Conservation (phyloP, 2,888 invertebrate species). For the Noctuana brunneofusca region DNA sequence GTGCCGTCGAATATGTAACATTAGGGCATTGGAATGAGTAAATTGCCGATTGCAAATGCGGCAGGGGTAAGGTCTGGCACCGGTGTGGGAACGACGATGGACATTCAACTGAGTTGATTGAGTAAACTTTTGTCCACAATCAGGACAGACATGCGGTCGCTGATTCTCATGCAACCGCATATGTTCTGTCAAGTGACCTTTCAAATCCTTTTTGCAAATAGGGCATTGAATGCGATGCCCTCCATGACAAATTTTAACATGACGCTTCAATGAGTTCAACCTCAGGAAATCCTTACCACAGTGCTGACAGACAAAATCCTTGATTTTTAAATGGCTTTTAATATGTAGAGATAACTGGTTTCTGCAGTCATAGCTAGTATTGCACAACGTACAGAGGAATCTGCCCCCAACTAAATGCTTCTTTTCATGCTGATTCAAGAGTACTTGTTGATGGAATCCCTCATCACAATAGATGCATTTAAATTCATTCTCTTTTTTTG, state of each 20-base stretch:
- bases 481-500: slow-evolving; percentile 64
- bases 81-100: slow-evolving; percentile 92
- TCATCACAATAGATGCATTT: slow-evolving; percentile 86
- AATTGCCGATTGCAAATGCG: slow-evolving; percentile 91
- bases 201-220: slow-evolving; percentile 90
- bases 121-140: slow-evolving; percentile 90
- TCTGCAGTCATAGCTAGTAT: slow-evolving; percentile 86
- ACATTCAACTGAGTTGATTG: slow-evolving; percentile 93
- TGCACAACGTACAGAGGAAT: slow-evolving; percentile 87
- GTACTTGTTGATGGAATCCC: slow-evolving; percentile 56
- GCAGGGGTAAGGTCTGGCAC: slow-evolving; percentile 91
- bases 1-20: slow-evolving; percentile 91
- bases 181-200: slow-evolving; percentile 91
- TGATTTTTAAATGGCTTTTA: slow-evolving; percentile 88
- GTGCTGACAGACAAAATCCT: slow-evolving; percentile 90
- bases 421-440: slow-evolving; percentile 86
- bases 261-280: slow-evolving; percentile 88
- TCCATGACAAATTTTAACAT: slow-evolving; percentile 89
- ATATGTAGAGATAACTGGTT: slow-evolving; percentile 85
- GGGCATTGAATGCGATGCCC: slow-evolving; percentile 91
- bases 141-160: slow-evolving; percentile 89
- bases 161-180: slow-evolving; percentile 90
- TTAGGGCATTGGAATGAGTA: slow-evolving; percentile 92
- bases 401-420: slow-evolving; percentile 89
- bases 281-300: slow-evolving; percentile 91